A percentile compares a stretch with the other conserved stretches of the same genome.
Conservation (phyloP, 2,113 vertebrate species). For the Pelmatolapia mariae region DNA sequence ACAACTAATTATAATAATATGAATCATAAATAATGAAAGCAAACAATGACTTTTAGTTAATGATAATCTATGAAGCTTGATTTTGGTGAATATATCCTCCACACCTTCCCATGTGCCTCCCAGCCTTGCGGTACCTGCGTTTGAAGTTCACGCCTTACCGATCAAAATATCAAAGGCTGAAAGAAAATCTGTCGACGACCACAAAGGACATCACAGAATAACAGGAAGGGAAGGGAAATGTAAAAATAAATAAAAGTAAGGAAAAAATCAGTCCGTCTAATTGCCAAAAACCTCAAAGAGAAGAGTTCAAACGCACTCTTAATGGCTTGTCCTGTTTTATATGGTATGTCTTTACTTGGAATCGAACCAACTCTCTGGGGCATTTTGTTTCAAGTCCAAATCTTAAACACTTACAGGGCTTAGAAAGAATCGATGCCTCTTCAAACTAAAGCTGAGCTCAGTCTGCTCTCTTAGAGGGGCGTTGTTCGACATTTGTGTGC, state of each 20-base stretch:
- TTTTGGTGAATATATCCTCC: background rate
- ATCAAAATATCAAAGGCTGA: constrained; percentile 45
- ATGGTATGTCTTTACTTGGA: constrained; percentile 59
- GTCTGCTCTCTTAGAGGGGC: constrained; percentile 18
- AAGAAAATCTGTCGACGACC: constrained; percentile 31
- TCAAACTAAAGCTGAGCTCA: constrained; percentile 29
- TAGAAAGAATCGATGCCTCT: constrained; percentile 43
- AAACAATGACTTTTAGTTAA: background rate
- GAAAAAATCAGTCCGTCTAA: constrained; percentile 27
- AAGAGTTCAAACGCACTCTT: constrained; percentile 37
- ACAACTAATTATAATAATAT: background rate
- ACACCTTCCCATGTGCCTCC: constrained; percentile 13
- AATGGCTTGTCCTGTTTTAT: constrained; percentile 57
- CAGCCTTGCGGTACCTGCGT: constrained; percentile 17
- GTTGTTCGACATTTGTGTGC: constrained; percentile 25
- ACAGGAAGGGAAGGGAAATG: background rate
- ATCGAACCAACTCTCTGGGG: constrained; percentile 43
- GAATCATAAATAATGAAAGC: background rate
- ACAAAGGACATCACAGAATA: constrained; percentile 17
- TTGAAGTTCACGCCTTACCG: constrained; percentile 47
- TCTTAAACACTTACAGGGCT: constrained; percentile 41
- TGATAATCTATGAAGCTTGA: background rate
- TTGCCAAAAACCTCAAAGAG: constrained; percentile 31
- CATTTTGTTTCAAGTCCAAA: constrained; percentile 58
- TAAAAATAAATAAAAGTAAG: background rate